phyloP scores from a whole-genome alignment of 2,888 invertebrate genomes.

The Sepiola atlantica region DNA sequence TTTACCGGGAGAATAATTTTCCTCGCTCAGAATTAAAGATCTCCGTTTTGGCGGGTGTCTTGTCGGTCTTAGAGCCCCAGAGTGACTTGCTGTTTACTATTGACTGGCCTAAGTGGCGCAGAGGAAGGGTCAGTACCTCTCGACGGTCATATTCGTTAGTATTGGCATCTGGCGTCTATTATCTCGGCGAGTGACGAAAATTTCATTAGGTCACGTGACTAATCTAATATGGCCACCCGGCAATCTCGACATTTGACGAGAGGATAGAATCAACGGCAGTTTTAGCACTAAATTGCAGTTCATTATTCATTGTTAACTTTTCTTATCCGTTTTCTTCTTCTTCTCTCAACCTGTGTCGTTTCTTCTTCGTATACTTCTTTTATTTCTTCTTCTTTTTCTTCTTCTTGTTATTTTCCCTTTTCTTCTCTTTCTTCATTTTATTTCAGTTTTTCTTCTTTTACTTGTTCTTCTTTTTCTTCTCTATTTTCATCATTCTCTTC shows the following conservation, averaged over 20 bases:
- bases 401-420: rapidly evolving
- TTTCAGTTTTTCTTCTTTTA: neutral
- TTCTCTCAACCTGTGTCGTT: too few relatives aligned
- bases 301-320: neutral
- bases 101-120: neutral
- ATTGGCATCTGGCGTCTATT: slow-evolving; percentile 18
- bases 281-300: neutral
- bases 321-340: neutral
- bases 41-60: neutral
- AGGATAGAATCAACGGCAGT: neutral
- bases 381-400: neutral
- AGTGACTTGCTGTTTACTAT: neutral
- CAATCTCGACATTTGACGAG: slow-evolving; percentile 16
- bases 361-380: neutral
- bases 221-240: neutral
- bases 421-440: neutral
- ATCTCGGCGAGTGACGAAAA: neutral
- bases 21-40: neutral
- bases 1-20: neutral
- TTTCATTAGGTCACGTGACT: slow-evolving; percentile 32
- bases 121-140: neutral
- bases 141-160: neutral
- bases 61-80: neutral
- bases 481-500: too few relatives aligned
- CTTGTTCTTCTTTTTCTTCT: neutral